These are phyloP conservation scores for Apodemus sylvaticus DNA, from an alignment of 2,113 vertebrate species.

Conservation along the genomic window DNA sequence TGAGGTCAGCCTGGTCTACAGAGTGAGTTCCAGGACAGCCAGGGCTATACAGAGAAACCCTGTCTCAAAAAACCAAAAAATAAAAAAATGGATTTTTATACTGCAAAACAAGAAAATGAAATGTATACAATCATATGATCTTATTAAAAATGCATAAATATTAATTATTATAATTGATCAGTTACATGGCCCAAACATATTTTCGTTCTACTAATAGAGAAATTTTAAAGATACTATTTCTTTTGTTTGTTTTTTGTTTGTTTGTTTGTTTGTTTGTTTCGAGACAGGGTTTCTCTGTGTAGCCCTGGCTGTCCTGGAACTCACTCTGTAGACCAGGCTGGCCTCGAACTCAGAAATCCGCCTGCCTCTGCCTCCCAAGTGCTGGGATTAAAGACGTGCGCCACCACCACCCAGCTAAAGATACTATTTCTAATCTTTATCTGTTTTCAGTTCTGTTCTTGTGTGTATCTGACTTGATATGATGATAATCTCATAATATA, in stretches of 20 bases:
- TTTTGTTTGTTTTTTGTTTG: neutral
- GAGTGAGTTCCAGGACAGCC: too few species aligned
- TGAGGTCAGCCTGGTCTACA: too few species aligned
- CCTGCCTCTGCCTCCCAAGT: too few species aligned
- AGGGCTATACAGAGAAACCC: too few species aligned
- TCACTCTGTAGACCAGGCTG: too few species aligned
- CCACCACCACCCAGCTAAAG: neutral
- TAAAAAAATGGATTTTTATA: neutral
- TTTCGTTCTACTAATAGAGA: neutral
- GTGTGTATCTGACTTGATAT: neutral
- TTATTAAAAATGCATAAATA: conserved; percentile 21
- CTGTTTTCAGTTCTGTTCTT: conserved; percentile 7
- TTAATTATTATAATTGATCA: neutral
- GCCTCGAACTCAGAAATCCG: too few species aligned
- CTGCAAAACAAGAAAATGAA: neutral
- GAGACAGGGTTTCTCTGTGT: too few species aligned
- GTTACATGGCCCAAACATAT: neutral
- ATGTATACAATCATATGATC: neutral
- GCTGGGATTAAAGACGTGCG: too few species aligned
- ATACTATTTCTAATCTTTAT: neutral
- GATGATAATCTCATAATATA: neutral
- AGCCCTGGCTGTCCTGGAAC: too few species aligned
- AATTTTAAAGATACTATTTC: neutral
- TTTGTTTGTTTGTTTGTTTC: too few species aligned
- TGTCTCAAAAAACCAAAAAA: too few species aligned